Evolutionary conservation across 2,113 vertebrate genomes (phyloP), one percentile per base, ranked within the genome.

Genomic region (Myodes glareolus): DNA sequence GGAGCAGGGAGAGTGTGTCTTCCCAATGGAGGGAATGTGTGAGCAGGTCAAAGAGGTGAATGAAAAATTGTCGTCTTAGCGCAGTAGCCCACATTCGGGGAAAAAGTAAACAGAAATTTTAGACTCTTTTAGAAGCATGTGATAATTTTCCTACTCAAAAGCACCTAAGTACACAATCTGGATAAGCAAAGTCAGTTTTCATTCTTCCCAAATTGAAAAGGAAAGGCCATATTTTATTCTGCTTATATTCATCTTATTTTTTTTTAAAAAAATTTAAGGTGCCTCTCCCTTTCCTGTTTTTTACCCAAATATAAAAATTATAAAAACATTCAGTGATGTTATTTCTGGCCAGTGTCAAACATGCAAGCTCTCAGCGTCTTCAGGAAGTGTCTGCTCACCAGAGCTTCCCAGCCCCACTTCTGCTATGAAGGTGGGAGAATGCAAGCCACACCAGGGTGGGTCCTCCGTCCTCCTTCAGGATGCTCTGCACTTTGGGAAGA

Each of bases 251-350:
- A 73, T 67, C 33, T 61, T 65, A 6, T 19, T 65, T 17, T 85
- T 78, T 78, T 75, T 21, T 10, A 21, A 47, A 95, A 95, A 78
- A 85, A 73, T 23, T 94, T 70, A 95, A 95, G 47, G 81, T 33
- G 94, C 90, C 92, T 95, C 90, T 94, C 96, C 90, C 85, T 97
- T 98, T 98, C 95, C 95, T 97, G 94, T 96, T 97, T 97, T 97
- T 97, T 67, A 86, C 84, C 85, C 90, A 33, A 94, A 96, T 96
- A 80, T 75, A 68, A 58, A 58, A 84, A 61, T 72, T 75, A 23
- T 92, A 67, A 95, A 96, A 94, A 96, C 87, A 88, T 45, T 47
- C 63, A 4, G n/a, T 42, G 65, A 39, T 97, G 97, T 95, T 97
- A 88, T 95, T 97, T 85, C 96, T 96, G 96, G 93, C 75, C 42